These are phyloP conservation scores for Calyptomena viridis DNA, from an alignment of 2,113 vertebrate genomes.

Conservation along the genomic window DNA sequence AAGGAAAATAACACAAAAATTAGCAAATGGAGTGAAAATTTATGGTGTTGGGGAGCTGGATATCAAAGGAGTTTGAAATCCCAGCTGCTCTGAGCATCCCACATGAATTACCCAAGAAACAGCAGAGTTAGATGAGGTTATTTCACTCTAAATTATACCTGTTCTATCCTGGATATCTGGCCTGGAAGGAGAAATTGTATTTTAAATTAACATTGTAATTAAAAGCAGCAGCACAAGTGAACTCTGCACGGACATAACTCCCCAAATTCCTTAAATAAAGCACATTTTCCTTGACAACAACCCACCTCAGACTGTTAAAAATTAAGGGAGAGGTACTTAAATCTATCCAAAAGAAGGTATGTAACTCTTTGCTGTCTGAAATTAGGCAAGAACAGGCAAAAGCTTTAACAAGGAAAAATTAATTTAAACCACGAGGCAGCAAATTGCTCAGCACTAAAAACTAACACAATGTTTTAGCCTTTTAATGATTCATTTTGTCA, in stretches of 20 bases:
- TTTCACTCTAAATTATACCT: neutral
- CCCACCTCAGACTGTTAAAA: neutral
- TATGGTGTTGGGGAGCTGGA: neutral
- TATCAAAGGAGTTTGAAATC: neutral
- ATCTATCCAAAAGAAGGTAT: neutral
- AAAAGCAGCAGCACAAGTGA: neutral
- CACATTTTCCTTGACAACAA: neutral
- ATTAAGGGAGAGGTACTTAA: neutral
- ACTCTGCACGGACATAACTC: neutral
- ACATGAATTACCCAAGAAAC: neutral
- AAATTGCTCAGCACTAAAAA: neutral
- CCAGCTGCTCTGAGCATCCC: neutral
- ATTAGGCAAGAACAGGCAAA: neutral
- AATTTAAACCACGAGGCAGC: neutral
- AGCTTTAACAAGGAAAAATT: neutral
- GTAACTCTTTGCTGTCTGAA: neutral
- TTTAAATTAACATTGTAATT: neutral
- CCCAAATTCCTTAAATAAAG: neutral
- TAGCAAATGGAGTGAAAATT: neutral
- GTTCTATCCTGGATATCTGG: neutral
- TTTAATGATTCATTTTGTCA: neutral
- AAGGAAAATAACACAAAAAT: slow-evolving; percentile 67
- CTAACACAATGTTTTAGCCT: neutral
- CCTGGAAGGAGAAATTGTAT: neutral
- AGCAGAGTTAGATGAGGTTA: neutral